Conservation (phyloP, 2,113 vertebrate genomes). For the Malurus elegans region DNA sequence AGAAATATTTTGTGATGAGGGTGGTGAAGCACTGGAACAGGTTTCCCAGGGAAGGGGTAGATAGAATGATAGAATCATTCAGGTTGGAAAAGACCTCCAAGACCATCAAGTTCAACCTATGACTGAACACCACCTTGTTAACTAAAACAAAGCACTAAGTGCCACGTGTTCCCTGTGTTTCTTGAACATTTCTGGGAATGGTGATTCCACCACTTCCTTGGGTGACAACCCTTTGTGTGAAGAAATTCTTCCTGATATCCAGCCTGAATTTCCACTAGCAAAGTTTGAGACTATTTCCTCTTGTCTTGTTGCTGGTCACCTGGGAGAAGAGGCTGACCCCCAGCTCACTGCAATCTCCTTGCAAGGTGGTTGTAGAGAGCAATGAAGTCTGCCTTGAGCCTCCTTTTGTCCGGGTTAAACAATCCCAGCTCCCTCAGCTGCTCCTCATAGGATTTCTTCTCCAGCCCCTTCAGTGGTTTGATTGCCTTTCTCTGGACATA, state of each 20-base stretch:
- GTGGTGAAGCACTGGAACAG: background rate
- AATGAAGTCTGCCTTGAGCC: accelerated
- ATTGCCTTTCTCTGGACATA: background rate
- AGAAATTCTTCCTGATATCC: background rate
- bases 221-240: background rate
- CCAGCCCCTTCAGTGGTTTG: background rate
- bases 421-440: background rate
- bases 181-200: background rate
- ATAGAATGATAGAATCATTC: background rate
- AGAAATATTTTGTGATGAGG: background rate
- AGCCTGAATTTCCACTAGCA: background rate
- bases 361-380: background rate
- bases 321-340: background rate
- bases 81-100: background rate
- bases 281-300: background rate
- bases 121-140: background rate
- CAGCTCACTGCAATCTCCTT: background rate
- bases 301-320: background rate
- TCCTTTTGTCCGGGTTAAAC: background rate
- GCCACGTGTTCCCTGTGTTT: background rate
- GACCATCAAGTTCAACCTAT: background rate
- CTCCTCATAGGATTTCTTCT: background rate
- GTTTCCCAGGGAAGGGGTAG: background rate
- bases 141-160: background rate
- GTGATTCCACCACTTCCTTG: background rate